phyloP scores from a whole-genome alignment of 2,113 vertebrate species.

The Scatophagus argus region DNA sequence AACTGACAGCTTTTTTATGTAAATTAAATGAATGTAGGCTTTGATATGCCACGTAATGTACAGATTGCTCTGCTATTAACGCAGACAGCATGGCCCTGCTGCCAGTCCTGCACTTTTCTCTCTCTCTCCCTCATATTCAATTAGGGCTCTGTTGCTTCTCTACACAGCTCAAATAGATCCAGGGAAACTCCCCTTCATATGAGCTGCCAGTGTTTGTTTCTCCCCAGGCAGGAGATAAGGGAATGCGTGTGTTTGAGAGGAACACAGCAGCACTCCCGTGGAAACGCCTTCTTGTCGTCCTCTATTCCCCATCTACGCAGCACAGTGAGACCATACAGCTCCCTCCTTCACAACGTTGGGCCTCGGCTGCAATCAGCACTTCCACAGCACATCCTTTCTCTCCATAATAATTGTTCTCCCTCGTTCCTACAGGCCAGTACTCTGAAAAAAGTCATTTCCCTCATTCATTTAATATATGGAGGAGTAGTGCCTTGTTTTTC shows the following conservation, averaged over 20 bases:
- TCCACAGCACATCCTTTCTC: conserved; percentile 28
- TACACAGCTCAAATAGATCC: conserved; percentile 68
- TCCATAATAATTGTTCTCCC: background rate
- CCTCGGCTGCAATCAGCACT: conserved; percentile 46
- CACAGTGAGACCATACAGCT: conserved; percentile 38
- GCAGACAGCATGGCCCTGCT: conserved; percentile 16
- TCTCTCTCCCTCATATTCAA: conserved; percentile 72
- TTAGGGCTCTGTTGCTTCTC: conserved; percentile 74
- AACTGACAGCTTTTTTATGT: conserved; percentile 15
- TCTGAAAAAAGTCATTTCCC: conserved; percentile 10
- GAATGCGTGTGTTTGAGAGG: conserved; percentile 61
- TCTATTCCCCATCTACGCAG: conserved; percentile 38
- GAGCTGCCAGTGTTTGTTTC: conserved; percentile 78
- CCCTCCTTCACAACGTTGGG: conserved; percentile 26
- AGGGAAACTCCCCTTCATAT: conserved; percentile 73
- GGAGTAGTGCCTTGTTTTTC: conserved; percentile 1
- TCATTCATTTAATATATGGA: conserved; percentile 14
- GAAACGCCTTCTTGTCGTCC: conserved; percentile 67
- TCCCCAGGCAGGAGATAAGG: conserved; percentile 75
- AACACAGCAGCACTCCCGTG: conserved; percentile 72
- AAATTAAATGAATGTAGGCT: conserved; percentile 11
- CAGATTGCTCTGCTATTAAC: conserved; percentile 49
- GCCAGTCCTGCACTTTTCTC: conserved; percentile 44
- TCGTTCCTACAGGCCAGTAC: background rate
- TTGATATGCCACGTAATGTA: conserved; percentile 14